phyloP scores from a whole-genome alignment of 2,113 vertebrate genomes.

The Tapirus terrestris region DNA sequence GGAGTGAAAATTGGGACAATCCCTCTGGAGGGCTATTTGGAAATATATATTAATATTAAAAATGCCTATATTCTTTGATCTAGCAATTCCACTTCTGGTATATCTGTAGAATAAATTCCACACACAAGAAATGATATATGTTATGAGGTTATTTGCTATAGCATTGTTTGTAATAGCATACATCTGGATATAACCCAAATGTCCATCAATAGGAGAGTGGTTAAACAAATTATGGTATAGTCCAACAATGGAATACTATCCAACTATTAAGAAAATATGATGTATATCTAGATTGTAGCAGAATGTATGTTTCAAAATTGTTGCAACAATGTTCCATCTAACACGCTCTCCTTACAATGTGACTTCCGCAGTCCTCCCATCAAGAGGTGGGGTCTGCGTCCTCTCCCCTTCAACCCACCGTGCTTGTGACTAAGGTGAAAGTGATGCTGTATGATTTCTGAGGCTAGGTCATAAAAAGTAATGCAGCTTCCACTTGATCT shows the following conservation, averaged over 20 bases:
- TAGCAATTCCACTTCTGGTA: background rate
- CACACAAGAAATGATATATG: background rate
- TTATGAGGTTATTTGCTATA: background rate
- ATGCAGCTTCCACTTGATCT: too few relatives aligned
- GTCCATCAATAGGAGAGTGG: background rate
- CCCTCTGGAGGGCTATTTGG: too few relatives aligned
- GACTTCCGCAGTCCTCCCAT: background rate
- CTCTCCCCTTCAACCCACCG: too few relatives aligned
- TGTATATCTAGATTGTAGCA: background rate
- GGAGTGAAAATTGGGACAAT: too few relatives aligned
- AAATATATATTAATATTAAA: too few relatives aligned
- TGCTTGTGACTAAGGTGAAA: too few relatives aligned
- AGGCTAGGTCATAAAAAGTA: too few relatives aligned
- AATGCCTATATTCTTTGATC: too few relatives aligned
- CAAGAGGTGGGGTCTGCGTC: too few relatives aligned
- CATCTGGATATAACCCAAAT: background rate
- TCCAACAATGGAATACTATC: background rate
- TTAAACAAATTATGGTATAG: too few relatives aligned
- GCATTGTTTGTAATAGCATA: background rate
- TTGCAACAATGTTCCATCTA: background rate
- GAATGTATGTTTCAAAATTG: background rate
- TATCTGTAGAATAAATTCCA: constrained; percentile 31
- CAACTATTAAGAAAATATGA: background rate
- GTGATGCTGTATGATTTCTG: too few relatives aligned
- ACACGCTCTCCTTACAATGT: background rate